Conservation (phyloP, 2,797 vertebrate species). For the Tinamus major region DNA sequence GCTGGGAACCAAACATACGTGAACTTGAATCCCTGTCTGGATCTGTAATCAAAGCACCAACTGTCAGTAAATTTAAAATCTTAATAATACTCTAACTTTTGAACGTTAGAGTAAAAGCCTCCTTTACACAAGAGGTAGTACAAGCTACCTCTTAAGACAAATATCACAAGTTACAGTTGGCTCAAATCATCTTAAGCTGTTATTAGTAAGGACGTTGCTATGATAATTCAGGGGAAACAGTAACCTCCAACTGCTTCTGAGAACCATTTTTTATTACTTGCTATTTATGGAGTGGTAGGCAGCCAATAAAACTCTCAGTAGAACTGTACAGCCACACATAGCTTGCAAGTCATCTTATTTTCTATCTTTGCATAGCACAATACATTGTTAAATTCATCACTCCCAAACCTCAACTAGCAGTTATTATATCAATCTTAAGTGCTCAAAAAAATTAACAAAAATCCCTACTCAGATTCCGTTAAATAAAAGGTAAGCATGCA, state of each 20-base stretch:
- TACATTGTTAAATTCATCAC: slow-evolving; percentile 43
- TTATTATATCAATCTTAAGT: slow-evolving; percentile 36
- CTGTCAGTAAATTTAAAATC: neutral
- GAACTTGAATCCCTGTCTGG: slow-evolving; percentile 29
- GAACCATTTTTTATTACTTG: slow-evolving; percentile 29
- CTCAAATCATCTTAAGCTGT: neutral
- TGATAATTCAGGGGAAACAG: slow-evolving; percentile 16
- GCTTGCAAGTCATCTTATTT: slow-evolving; percentile 28
- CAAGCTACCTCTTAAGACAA: neutral
- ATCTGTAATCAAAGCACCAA: slow-evolving; percentile 33
- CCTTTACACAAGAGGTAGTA: no score
- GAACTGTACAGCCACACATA: neutral
- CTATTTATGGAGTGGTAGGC: slow-evolving; percentile 53
- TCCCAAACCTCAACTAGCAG: neutral
- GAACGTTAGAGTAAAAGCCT: no score
- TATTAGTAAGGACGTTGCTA: neutral
- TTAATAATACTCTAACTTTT: neutral
- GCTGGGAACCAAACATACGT: slow-evolving; percentile 15
- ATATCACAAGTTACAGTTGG: neutral
- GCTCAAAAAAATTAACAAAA: slow-evolving; percentile 29
- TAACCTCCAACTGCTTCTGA: slow-evolving; percentile 34
- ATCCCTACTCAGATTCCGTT: neutral
- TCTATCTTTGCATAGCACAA: slow-evolving; percentile 13
- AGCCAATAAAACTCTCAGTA: slow-evolving; percentile 42
- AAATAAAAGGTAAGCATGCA: slow-evolving; percentile 16